phyloP scores from a whole-genome alignment of 2,888 invertebrate genomes.

The Cheilosia impressa region DNA sequence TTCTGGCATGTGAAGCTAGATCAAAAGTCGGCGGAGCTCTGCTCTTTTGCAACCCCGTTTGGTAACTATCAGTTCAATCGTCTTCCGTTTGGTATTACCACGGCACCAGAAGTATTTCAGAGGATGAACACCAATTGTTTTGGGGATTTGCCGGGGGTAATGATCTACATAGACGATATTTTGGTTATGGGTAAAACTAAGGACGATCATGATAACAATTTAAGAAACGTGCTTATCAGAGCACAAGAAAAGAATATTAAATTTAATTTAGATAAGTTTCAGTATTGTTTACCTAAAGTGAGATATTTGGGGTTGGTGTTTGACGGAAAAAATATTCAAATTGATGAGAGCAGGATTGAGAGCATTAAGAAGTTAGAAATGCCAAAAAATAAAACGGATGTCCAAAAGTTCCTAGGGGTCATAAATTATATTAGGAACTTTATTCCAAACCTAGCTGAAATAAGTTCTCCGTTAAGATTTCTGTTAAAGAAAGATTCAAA shows the following conservation, averaged over 20 bases:
- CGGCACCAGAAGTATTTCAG: conserved; percentile 7
- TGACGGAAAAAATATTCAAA: too few relatives aligned
- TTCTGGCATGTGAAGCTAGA: conserved; percentile 3
- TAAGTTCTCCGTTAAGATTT: neutral
- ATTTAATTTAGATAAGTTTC: too few relatives aligned
- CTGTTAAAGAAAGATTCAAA: neutral
- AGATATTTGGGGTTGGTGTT: too few relatives aligned
- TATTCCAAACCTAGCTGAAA: conserved; percentile 1
- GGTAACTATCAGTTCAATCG: conserved; percentile 8
- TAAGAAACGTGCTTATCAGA: too few relatives aligned
- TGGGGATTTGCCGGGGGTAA: neutral
- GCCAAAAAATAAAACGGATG: neutral
- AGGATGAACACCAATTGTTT: neutral
- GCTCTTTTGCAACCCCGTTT: conserved; percentile 2
- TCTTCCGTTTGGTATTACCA: neutral
- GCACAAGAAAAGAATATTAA: too few relatives aligned
- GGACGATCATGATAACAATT: too few relatives aligned
- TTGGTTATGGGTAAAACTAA: too few relatives aligned
- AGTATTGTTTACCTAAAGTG: too few relatives aligned
- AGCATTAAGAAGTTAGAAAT: conserved; percentile 1
- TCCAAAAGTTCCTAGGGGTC: conserved; percentile 15
- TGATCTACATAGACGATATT: too few relatives aligned
- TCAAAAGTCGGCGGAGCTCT: neutral
- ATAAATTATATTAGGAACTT: conserved; percentile 9
- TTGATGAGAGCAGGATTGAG: neutral